A percentile compares a stretch with the other conserved stretches of the same genome.
Conservation (phyloP, 2,888 invertebrate genomes). For the Platerodrilus igneus region DNA sequence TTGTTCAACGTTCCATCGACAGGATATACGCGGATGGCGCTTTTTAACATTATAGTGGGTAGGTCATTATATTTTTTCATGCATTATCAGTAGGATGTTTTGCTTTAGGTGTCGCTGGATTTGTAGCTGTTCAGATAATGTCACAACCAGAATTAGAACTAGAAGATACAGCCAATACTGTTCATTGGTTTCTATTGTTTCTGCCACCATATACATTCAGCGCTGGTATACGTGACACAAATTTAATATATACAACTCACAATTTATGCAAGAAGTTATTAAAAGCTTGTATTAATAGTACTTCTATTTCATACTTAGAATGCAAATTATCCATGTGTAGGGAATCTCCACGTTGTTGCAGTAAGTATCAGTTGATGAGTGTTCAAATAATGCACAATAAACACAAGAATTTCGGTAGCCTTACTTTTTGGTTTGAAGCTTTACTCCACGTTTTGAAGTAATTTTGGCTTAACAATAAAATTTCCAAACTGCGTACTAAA, state of each 20-base stretch:
- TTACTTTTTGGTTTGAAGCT: too few relatives aligned
- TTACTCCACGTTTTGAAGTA: too few relatives aligned
- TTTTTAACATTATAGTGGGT: conserved; percentile 71
- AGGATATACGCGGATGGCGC: conserved; percentile 68
- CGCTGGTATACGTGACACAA: conserved; percentile 44
- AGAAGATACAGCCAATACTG: conserved; percentile 52
- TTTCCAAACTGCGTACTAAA: too few relatives aligned
- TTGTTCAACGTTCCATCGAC: conserved; percentile 67
- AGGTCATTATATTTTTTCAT: conserved; percentile 37
- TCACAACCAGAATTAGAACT: conserved; percentile 57
- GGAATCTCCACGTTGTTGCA: conserved; percentile 32
- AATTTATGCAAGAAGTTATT: conserved; percentile 13
- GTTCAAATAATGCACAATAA: too few relatives aligned
- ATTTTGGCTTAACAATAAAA: too few relatives aligned
- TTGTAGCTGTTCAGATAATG: conserved; percentile 66
- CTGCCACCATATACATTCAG: conserved; percentile 67
- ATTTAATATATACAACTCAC: conserved; percentile 16
- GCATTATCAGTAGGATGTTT: too few relatives aligned
- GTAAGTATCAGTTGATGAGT: conserved; percentile 40
- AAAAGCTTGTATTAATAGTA: conserved; percentile 17
- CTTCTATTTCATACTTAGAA: too few relatives aligned
- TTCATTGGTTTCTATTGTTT: conserved; percentile 64
- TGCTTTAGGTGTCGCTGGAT: conserved; percentile 62
- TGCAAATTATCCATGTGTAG: conserved; percentile 37
- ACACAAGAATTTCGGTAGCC: too few relatives aligned